Evolutionary conservation across 2,888 invertebrate genomes (phyloP).

Genomic region (Euproctis similis): DNA sequence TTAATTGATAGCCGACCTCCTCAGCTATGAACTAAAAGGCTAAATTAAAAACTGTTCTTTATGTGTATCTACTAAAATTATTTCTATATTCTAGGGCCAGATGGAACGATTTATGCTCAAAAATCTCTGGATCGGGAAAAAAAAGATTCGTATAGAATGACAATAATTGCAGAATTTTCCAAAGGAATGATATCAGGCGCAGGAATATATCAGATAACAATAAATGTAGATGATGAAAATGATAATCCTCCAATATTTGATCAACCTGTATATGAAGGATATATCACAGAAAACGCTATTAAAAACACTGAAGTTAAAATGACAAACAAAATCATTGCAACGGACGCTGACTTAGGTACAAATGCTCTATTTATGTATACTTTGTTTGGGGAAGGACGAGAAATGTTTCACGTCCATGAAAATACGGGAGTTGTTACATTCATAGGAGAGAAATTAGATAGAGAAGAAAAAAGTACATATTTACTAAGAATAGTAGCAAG

Average conservation of each 20-base stretch:
- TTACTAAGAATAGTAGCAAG: slow-evolving; percentile 83
- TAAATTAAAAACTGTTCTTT: background rate
- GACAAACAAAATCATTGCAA: slow-evolving; percentile 80
- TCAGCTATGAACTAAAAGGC: background rate
- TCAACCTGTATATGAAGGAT: slow-evolving; percentile 81
- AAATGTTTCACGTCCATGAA: slow-evolving; percentile 81
- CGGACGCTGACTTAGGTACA: slow-evolving; percentile 81
- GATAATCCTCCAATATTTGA: slow-evolving; percentile 91
- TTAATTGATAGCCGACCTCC: too few species aligned
- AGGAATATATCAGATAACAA: slow-evolving; percentile 86
- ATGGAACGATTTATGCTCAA: slow-evolving; percentile 87
- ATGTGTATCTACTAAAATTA: background rate
- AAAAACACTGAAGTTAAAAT: slow-evolving; percentile 82
- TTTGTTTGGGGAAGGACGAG: slow-evolving; percentile 84
- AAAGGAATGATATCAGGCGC: slow-evolving; percentile 82
- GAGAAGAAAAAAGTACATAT: slow-evolving; percentile 83
- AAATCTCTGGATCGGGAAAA: slow-evolving; percentile 86
- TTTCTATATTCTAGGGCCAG: slow-evolving; percentile 52
- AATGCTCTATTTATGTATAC: slow-evolving; percentile 82
- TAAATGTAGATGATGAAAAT: slow-evolving; percentile 89
- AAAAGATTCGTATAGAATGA: slow-evolving; percentile 82
- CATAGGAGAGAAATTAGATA: slow-evolving; percentile 78
- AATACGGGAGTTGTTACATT: slow-evolving; percentile 78
- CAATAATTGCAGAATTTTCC: slow-evolving; percentile 85
- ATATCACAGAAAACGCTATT: slow-evolving; percentile 85